Evolutionary conservation across 2,113 vertebrate genomes (phyloP).

Genomic region (Phasianus colchicus): DNA sequence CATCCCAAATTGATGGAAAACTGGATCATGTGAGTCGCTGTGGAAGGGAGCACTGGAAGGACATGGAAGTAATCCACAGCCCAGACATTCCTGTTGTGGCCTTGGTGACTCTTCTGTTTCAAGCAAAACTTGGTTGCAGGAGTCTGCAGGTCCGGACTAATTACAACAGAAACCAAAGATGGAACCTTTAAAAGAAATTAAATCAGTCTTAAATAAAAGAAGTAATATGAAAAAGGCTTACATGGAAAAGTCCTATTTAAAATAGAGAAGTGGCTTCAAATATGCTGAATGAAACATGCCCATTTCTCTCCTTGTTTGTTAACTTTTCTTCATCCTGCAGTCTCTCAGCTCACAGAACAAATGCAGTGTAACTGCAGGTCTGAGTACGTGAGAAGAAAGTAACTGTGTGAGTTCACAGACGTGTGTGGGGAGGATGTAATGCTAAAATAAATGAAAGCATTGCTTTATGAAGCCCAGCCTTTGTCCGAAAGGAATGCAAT

Average conservation of each 20-base stretch:
- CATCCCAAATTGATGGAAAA: slow-evolving; percentile 98
- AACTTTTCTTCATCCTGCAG: not conserved
- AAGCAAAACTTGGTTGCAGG: slow-evolving; percentile 93
- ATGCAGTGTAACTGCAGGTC: not conserved
- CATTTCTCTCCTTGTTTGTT: not conserved
- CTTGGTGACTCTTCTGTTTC: slow-evolving; percentile 91
- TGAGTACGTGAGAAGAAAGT: slow-evolving; percentile 35
- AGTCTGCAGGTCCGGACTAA: slow-evolving; percentile 92
- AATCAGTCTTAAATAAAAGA: not conserved
- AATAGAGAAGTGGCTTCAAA: not conserved
- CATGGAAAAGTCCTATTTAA: not conserved
- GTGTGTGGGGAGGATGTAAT: not conserved
- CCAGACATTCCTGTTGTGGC: slow-evolving; percentile 89
- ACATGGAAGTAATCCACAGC: slow-evolving; percentile 94
- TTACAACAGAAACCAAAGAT: slow-evolving; percentile 88
- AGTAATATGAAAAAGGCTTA: not conserved
- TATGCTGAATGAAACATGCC: not conserved
- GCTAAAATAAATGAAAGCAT: slow-evolving; percentile 23
- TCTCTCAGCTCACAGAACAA: not conserved
- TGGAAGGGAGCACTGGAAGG: slow-evolving; percentile 89
- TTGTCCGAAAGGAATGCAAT: slow-evolving; percentile 22
- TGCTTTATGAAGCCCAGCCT: slow-evolving; percentile 4
- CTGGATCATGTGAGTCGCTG: slow-evolving; percentile 92
- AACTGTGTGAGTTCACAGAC: slow-evolving; percentile 24
- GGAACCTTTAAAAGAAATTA: slow-evolving; percentile 85